Evolutionary conservation across 2,888 invertebrate genomes (phyloP).

Genomic region (Cephus sareptanus): DNA sequence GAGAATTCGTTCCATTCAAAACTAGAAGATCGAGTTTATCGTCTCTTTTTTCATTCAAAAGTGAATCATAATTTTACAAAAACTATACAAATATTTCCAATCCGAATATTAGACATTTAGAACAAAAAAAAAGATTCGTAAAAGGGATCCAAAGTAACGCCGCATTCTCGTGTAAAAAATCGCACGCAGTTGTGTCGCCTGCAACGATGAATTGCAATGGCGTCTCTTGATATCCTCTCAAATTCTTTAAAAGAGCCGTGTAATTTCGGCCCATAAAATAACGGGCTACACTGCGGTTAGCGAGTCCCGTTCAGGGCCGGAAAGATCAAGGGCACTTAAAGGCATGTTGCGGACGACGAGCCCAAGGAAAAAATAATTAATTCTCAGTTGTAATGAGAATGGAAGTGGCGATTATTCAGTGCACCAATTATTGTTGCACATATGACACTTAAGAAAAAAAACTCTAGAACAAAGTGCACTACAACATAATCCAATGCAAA

Average conservation of each 20-base stretch:
- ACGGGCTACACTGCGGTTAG: conserved; percentile 29
- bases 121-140: neutral
- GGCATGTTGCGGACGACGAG: neutral
- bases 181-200: neutral
- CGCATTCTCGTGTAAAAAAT: neutral
- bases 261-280: conserved; percentile 33
- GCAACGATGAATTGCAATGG: neutral
- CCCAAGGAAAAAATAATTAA: neutral
- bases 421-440: neutral
- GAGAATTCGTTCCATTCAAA: neutral
- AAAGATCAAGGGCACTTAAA: conserved; percentile 2
- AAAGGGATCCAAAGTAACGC: neutral
- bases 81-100: neutral
- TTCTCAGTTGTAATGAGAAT: neutral
- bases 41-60: neutral
- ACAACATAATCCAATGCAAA: neutral
- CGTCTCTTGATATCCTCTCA: neutral
- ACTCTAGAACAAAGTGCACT: neutral
- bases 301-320: conserved; percentile 1
- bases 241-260: conserved; percentile 23
- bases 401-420: neutral
- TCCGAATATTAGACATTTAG: neutral
- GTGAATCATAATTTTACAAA: neutral
- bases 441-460: neutral
- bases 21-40: neutral